Base-by-base conservation (phyloP, 1,140 invertebrate species). In the Drosophila sturtevanti region DNA sequence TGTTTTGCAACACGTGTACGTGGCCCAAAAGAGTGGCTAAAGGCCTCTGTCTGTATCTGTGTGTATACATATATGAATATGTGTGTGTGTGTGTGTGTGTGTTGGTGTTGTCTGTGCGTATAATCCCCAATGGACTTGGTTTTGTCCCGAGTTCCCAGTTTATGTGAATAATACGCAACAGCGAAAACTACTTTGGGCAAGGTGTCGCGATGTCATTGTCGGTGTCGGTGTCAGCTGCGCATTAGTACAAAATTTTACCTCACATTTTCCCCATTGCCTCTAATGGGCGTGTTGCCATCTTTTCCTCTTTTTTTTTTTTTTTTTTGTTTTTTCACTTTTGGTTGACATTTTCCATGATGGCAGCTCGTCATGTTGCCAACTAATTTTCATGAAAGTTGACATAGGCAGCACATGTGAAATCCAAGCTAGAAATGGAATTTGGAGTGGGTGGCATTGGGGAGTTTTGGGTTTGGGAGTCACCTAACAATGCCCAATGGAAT, bases 341-440 rank as follows among this genome's bases (percentile, higher is more conserved):
- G 71, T 48, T 58, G 70, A 65, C 82, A 71, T 65, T 72, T 72
- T 60, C 54, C 61, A 56, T 84, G 80, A 56, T 84, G 80, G 85
- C 85, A 84, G 80, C 84, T 89, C 87, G 87, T 90, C 87, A 90
- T 90, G 87, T 87, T 90, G 89, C 82, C 77, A 90, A 84, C 87
- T 90, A 90, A 90, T 90, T 48, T 90, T 90, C 84, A 81, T 84
- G 77, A 87, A 81, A 90, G 77, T 90, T 90, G 87, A 90, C 89
- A 90, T 69, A 72, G 84, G 81, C 41, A 77, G 79, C 89, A 84
- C 87, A 90, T 90, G 74, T 90, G 87, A 71, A 86, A 86, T 86
- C 75, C 73, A 68, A 80, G 72, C 78, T 67, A 61, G 51, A 55
- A 38, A 63, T 52, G 54, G 51, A 10, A 14, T 51, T 10, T 41